phyloP scores from a whole-genome alignment of 2,888 invertebrate species.

The Malthinus seriepunctatus region DNA sequence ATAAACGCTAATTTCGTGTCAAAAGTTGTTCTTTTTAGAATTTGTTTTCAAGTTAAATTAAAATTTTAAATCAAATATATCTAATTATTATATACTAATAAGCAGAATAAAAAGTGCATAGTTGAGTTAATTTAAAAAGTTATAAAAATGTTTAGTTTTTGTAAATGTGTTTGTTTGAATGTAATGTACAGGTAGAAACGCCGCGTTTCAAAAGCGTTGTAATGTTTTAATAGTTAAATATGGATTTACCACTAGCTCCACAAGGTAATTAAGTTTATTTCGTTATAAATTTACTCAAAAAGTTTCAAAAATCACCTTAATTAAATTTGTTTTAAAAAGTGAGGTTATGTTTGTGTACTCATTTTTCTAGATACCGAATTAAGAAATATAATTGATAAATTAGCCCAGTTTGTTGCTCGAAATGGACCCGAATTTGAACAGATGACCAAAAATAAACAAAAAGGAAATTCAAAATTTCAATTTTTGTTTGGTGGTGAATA shows the following conservation, averaged over 20 bases:
- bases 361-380: conserved; percentile 80
- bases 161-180: too few species aligned
- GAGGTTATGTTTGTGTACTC: conserved; percentile 7
- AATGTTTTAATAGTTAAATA: conserved; percentile 33
- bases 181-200: too few species aligned
- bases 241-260: conserved; percentile 63
- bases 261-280: conserved; percentile 57
- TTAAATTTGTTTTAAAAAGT: conserved; percentile 7
- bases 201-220: not conserved
- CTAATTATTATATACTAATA: too few species aligned
- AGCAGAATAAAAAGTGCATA: too few species aligned
- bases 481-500: conserved; percentile 96
- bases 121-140: too few species aligned
- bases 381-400: conserved; percentile 96
- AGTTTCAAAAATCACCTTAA: conserved; percentile 29
- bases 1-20: too few species aligned
- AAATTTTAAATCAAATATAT: too few species aligned
- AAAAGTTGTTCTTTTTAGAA: too few species aligned
- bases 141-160: too few species aligned
- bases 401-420: conserved; percentile 97
- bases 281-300: not conserved
- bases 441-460: conserved; percentile 98
- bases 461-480: conserved; percentile 95
- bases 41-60: too few species aligned
- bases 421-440: conserved; percentile 99